Conservation (phyloP, 2,888 invertebrate genomes). For the Tetramorium bicarinatum region DNA sequence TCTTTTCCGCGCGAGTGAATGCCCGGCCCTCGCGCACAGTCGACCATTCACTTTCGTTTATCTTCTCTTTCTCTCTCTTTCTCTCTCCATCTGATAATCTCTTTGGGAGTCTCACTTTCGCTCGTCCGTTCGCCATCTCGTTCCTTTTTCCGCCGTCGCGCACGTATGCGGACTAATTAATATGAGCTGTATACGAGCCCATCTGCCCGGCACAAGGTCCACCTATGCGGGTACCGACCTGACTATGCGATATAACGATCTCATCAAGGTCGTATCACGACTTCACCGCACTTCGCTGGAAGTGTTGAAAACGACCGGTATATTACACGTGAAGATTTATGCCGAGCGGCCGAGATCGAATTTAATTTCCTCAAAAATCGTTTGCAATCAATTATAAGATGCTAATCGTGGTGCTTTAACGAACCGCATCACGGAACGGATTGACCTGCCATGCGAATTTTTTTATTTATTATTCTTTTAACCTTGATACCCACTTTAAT, state of each 20-base stretch:
- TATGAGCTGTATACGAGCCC: constrained; percentile 62
- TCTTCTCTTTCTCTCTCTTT: constrained; percentile 34
- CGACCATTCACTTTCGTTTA: constrained; percentile 15
- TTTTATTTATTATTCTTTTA: constrained; percentile 19
- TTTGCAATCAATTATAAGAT: constrained; percentile 55
- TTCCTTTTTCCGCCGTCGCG: constrained; percentile 46
- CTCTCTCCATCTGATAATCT: constrained; percentile 36
- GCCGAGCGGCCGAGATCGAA: constrained; percentile 40
- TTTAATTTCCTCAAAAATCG: constrained; percentile 53
- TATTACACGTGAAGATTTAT: constrained; percentile 65
- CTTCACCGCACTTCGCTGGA: constrained; percentile 47
- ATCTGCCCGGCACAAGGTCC: constrained; percentile 58
- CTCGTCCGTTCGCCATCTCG: constrained; percentile 22
- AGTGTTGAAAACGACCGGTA: constrained; percentile 60
- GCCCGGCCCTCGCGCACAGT: constrained; percentile 18
- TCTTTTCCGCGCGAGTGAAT: constrained; percentile 16
- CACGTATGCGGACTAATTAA: constrained; percentile 61
- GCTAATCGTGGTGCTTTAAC: constrained; percentile 47
- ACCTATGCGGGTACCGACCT: constrained; percentile 57
- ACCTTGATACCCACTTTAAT: constrained; percentile 41
- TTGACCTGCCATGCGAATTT: constrained; percentile 24
- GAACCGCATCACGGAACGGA: constrained; percentile 33
- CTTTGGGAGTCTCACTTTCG: constrained; percentile 49
- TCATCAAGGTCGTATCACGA: constrained; percentile 59
- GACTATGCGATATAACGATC: constrained; percentile 56